Evolutionary conservation across 2,113 vertebrate genomes (phyloP).

Genomic region (Sclerurus mexicanus): DNA sequence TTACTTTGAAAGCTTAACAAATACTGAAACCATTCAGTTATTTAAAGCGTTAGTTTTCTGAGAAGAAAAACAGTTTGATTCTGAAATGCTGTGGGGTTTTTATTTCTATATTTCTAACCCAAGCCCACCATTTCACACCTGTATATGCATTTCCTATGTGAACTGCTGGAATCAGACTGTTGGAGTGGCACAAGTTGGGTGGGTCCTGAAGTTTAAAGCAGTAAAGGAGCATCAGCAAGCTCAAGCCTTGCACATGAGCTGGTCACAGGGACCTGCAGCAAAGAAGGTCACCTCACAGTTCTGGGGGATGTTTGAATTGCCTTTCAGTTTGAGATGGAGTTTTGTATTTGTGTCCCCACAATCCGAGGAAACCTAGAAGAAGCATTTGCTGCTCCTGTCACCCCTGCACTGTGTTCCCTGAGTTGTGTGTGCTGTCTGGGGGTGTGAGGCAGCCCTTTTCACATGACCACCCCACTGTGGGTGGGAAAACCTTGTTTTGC

Average conservation of each 20-base stretch:
- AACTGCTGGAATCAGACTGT: neutral
- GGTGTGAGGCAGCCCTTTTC: neutral
- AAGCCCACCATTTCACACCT: neutral
- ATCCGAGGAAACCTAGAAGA: constrained; percentile 30
- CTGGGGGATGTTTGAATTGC: constrained; percentile 30
- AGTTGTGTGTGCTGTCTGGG: neutral
- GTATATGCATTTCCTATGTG: neutral
- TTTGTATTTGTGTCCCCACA: constrained; percentile 30
- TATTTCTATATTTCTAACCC: neutral
- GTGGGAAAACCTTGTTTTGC: neutral
- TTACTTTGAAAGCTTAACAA: neutral
- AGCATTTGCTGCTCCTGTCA: constrained; percentile 50
- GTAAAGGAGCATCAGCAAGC: neutral
- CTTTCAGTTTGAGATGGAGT: constrained; percentile 40
- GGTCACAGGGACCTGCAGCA: neutral
- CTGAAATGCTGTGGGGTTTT: neutral
- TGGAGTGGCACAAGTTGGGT: neutral
- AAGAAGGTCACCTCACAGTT: constrained; percentile 20
- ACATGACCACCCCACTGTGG: neutral
- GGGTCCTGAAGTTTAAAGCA: neutral
- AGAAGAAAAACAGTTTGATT: neutral
- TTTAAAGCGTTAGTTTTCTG: neutral
- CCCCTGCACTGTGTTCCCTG: neutral
- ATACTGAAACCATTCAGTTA: neutral
- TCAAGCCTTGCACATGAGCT: neutral